phyloP scores from a whole-genome alignment of 2,113 vertebrate genomes.

The Coturnix japonica region DNA sequence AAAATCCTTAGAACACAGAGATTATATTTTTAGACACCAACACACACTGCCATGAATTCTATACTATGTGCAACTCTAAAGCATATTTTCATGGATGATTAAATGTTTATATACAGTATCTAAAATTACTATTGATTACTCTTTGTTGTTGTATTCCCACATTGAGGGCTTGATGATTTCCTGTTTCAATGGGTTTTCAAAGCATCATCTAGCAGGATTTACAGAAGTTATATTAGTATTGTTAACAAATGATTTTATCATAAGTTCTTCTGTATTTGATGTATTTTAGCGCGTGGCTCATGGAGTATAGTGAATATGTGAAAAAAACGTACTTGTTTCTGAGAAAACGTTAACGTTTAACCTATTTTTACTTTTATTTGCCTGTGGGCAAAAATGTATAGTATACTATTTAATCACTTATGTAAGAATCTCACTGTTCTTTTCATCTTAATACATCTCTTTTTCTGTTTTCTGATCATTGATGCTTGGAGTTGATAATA shows the following conservation, averaged over 20 bases:
- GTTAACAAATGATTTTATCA: slow-evolving; percentile 17
- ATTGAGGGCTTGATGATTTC: background rate
- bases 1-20: slow-evolving; percentile 71
- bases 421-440: background rate
- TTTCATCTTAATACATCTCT: background rate
- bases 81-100: slow-evolving; percentile 56
- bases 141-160: slow-evolving; percentile 1
- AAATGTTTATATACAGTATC: slow-evolving; percentile 15
- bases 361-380: background rate
- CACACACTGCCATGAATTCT: slow-evolving; percentile 24
- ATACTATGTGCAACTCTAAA: slow-evolving; percentile 2
- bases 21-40: slow-evolving; percentile 59
- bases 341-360: background rate
- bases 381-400: background rate
- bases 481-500: background rate
- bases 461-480: background rate
- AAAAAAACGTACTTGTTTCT: background rate
- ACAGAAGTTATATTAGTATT: background rate
- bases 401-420: background rate
- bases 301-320: background rate
- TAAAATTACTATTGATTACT: slow-evolving; percentile 44
- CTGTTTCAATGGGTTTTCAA: slow-evolving; percentile 21
- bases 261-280: background rate
- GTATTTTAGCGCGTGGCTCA: background rate
- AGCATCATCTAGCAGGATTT: background rate